Base-by-base conservation (phyloP, 2,113 vertebrate genomes). In the Tenrec ecaudatus region DNA sequence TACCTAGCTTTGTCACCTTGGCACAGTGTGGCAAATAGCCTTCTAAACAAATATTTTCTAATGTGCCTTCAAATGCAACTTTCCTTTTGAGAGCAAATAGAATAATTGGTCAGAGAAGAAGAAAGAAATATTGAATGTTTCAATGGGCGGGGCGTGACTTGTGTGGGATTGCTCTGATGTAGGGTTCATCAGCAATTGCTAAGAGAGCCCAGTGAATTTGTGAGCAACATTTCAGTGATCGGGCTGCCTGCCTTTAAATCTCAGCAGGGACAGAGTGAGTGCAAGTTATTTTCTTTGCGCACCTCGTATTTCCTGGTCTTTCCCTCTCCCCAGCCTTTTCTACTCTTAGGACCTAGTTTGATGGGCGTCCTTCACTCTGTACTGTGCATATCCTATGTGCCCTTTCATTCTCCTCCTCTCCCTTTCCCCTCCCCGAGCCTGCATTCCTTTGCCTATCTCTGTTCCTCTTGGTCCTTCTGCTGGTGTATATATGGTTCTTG, bases 11-110 rank as follows among this genome's bases (percentile, higher is more conserved):
- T 93, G 62, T 94, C 75, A 95, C 97, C 96, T 96, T 84, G 14
- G 79, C 91, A 95, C 27, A 87, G 25, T 29, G 60, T 82, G 93
- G 96, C 96, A 97, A 97, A 97, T 95, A 97, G 90, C 80, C 75
- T 95, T 97, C 58, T 96, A 97, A 98, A 98, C 97, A 97, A 98
- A 98, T 97, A 97, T 95, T 97, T 96, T 88, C 93, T 94, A 96
- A 93, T 92, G 92, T 94, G 96, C 95, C 97, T 98, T 22, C 87
- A 97, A 96, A 92, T 95, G 96, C 96, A 96, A 96, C 96, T 96
- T 96, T 96, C 95, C 87, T 96, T 97, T 97, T 95, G 95, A 98
- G 97, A 84, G 86, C 95, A 98, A 97, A 98, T 96, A 96, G 96
- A 96, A 98, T 98, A 98, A 98, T 97, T 98, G 96, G 93, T 91